A percentile compares a stretch with the other conserved stretches of the same genome.
Conservation (phyloP, 2,113 vertebrate genomes). For the Miniopterus natalensis region DNA sequence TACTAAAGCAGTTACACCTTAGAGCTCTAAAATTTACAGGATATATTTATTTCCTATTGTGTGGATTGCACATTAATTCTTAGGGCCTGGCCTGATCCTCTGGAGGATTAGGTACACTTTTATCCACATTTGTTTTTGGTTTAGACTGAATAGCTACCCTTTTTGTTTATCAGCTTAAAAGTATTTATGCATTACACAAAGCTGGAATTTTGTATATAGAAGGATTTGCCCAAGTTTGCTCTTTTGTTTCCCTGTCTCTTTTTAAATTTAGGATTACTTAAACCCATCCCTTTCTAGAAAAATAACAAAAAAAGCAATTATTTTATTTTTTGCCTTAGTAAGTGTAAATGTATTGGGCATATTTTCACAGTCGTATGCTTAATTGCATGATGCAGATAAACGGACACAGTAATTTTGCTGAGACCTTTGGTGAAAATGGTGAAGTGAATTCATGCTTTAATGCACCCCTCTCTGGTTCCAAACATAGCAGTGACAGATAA, state of each 20-base stretch:
- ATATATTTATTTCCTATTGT: constrained; percentile 69
- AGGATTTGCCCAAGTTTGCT: constrained; percentile 66
- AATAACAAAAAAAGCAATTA: not conserved
- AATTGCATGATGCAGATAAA: not conserved
- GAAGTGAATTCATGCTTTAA: not conserved
- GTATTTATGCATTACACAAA: constrained; percentile 76
- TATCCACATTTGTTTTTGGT: constrained; percentile 74
- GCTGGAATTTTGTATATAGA: constrained; percentile 60
- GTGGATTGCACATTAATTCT: constrained; percentile 75
- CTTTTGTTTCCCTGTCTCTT: not conserved
- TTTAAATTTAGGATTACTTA: constrained; percentile 20
- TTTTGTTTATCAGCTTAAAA: constrained; percentile 77
- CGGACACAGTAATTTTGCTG: not conserved
- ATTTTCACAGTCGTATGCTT: not conserved
- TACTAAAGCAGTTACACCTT: constrained; percentile 76
- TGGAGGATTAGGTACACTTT: constrained; percentile 65
- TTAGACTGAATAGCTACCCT: constrained; percentile 77
- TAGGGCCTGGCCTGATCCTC: constrained; percentile 68
- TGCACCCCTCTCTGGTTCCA: not conserved
- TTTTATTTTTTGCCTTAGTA: constrained; percentile 37
- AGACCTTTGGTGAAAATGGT: not conserved
- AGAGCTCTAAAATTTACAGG: constrained; percentile 74
- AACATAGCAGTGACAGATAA: not conserved
- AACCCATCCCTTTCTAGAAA: not conserved
- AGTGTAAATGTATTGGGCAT: not conserved